These are phyloP conservation scores for Agrotis segetum DNA, from an alignment of 2,888 invertebrate genomes.

Conservation along the genomic window DNA sequence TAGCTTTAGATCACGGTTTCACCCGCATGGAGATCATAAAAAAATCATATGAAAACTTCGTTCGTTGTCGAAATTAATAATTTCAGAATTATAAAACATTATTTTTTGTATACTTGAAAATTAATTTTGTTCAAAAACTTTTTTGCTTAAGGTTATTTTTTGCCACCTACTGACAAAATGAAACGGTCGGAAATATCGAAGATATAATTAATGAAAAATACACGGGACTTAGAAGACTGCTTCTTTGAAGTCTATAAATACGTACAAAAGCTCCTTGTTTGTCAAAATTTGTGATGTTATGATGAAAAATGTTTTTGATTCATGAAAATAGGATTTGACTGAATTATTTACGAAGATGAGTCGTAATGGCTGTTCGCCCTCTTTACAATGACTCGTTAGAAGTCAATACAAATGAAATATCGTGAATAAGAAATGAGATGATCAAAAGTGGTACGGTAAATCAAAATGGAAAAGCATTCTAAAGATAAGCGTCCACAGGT, in stretches of 20 bases:
- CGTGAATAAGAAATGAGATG: slow-evolving; percentile 82
- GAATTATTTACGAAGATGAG: slow-evolving; percentile 48
- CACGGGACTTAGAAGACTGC: slow-evolving; percentile 28
- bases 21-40: neutral
- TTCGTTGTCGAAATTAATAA: neutral
- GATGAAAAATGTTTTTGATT: slow-evolving; percentile 50
- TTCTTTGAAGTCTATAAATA: slow-evolving; percentile 36
- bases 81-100: neutral
- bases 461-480: slow-evolving; percentile 17
- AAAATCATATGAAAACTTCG: neutral
- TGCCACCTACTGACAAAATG: neutral
- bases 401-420: slow-evolving; percentile 77
- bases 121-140: slow-evolving; percentile 1
- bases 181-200: neutral
- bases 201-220: slow-evolving; percentile 18
- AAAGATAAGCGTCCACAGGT: too few relatives aligned
- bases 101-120: slow-evolving; percentile 2
- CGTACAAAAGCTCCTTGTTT: slow-evolving; percentile 49
- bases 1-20: neutral
- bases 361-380: slow-evolving; percentile 58
- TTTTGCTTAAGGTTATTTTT: slow-evolving; percentile 10
- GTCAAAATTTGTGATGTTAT: slow-evolving; percentile 34
- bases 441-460: slow-evolving; percentile 75
- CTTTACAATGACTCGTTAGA: slow-evolving; percentile 63
- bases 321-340: slow-evolving; percentile 53